phyloP scores from a whole-genome alignment of 2,888 invertebrate genomes.

The Athrips mouffetella region DNA sequence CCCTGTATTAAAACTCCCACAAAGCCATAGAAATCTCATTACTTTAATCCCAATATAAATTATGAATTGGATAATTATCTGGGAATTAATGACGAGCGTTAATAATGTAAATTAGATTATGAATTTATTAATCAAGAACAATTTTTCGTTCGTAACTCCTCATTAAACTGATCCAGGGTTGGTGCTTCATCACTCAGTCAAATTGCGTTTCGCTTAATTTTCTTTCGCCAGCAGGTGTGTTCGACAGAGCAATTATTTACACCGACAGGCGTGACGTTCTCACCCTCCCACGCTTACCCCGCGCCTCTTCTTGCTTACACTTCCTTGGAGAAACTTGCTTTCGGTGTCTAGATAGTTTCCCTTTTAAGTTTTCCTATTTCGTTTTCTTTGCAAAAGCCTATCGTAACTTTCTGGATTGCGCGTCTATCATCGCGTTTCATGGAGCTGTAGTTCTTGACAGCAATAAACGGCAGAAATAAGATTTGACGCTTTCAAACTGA shows the following conservation, averaged over 20 bases:
- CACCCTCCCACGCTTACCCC: conserved; percentile 36
- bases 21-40: conserved; percentile 3
- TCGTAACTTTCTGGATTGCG: conserved; percentile 35
- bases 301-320: conserved; percentile 32
- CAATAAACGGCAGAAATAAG: conserved; percentile 17
- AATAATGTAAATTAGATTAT: conserved; percentile 56
- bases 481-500: conserved; percentile 14
- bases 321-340: conserved; percentile 53
- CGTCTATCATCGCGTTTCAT: conserved; percentile 28
- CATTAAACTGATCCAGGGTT: conserved; percentile 72
- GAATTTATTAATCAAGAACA: conserved; percentile 58
- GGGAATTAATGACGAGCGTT: conserved; percentile 44
- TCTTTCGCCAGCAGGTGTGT: conserved; percentile 77
- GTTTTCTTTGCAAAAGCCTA: conserved; percentile 39
- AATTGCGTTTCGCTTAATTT: conserved; percentile 78
- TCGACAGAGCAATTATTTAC: conserved; percentile 79
- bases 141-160: conserved; percentile 71
- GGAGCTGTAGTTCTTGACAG: conserved; percentile 20
- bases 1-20: background rate
- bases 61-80: conserved; percentile 42
- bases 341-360: conserved; percentile 60
- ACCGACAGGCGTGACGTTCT: conserved; percentile 71
- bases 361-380: conserved; percentile 46
- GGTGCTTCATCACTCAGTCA: conserved; percentile 76
- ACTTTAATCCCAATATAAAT: conserved; percentile 34